Base-by-base conservation (phyloP, 2,113 vertebrate genomes). In the Cryptotis parvus region DNA sequence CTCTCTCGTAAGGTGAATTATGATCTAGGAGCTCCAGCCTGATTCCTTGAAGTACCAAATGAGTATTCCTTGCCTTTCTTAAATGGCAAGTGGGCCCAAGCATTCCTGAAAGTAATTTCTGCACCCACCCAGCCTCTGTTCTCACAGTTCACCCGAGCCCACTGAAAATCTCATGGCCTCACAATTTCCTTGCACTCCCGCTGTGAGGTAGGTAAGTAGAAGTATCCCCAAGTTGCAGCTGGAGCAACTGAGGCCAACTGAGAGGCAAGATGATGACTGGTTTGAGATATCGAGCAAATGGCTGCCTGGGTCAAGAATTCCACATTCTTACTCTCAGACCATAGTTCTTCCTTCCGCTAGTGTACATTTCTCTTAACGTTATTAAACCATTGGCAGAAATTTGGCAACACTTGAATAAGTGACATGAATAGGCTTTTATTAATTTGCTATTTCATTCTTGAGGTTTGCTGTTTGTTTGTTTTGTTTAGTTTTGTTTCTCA, bases 201-300 rank as follows among this genome's bases (percentile, higher is more conserved):
- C 76, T 93, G 89, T 97, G 96, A 97, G 96, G 96, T 97, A 97
- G 96, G 95, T 96, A 92, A 93, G 84, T 94, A 95, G 52, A 92
- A 89, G 9, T 66, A 87, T 92, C 92, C 88, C 76, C 95, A 93
- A 87, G 94, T 94, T 94, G 58, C 63, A 94, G 74, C 69, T 92
- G 89, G 86, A 97, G 92, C 93, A 94, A 95, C 74, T 35, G 96
- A 95, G 96, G 92, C 93, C 20, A 94, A 90, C 83, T 49, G 73
- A 88, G 83, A 95, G 43, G 80, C 86, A n/a, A 88, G 35, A 6
- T 65, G 69, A 87, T 89, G n/a, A 92, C 73, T 79, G 92, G 45
- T 73, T 90, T 29, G 81, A 93, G 58, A 84, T 92, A 89, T 43
- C 39, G 33, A 90, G 55, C 77, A 66, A 80, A 90, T 14, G 31